Evolutionary conservation across 1,140 invertebrate species (phyloP).

Genomic region (Musca domestica): DNA sequence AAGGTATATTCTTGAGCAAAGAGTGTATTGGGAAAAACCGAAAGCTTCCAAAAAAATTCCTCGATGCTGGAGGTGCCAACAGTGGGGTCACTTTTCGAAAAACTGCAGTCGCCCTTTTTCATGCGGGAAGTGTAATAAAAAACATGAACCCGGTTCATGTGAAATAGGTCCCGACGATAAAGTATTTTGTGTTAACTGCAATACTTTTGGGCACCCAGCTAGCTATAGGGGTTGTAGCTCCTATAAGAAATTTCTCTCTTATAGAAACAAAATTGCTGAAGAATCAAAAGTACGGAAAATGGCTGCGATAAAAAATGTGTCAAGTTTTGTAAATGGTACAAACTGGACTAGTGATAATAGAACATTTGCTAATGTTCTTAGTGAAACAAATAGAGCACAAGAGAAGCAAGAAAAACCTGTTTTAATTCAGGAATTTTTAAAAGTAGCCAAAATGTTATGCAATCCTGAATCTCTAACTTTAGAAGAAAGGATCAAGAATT

Average conservation of each 20-base stretch:
- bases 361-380: not conserved
- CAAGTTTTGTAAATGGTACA: too few species aligned
- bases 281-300: not conserved
- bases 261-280: not conserved
- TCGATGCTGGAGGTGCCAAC: not conserved
- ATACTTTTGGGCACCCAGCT: not conserved
- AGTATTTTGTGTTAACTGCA: not conserved
- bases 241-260: not conserved
- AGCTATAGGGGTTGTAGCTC: not conserved
- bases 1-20: not conserved
- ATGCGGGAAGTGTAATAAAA: too few species aligned
- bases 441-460: too few species aligned
- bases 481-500: too few species aligned
- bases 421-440: too few species aligned
- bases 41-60: not conserved
- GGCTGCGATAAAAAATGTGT: too few species aligned
- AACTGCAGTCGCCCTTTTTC: not conserved
- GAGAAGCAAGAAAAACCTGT: too few species aligned
- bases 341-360: not conserved
- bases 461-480: too few species aligned
- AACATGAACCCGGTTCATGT: too few species aligned
- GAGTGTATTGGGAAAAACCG: not conserved
- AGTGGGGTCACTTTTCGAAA: not conserved
- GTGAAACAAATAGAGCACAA: too few species aligned
- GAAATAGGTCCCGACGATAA: too few species aligned